phyloP scores from a whole-genome alignment of 2,888 invertebrate genomes.

The Abrostola tripartita region DNA sequence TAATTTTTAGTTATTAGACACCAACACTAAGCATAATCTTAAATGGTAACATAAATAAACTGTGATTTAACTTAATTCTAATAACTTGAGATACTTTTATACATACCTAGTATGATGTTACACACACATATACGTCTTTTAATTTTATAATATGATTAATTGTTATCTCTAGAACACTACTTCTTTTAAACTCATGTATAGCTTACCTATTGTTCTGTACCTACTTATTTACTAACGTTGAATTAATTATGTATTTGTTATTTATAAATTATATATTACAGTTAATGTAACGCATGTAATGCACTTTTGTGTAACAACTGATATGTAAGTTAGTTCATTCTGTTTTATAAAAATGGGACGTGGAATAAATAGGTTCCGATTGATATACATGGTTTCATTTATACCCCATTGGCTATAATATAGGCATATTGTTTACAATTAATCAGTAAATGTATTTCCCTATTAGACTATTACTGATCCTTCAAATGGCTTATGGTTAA shows the following conservation, averaged over 20 bases:
- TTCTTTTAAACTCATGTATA: constrained; percentile 61
- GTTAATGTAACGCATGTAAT: constrained; percentile 77
- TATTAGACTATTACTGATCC: no score
- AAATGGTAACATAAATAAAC: constrained; percentile 25
- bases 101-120: constrained; percentile 31
- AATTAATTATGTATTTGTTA: constrained; percentile 67
- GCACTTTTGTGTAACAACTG: constrained; percentile 78
- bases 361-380: constrained; percentile 77
- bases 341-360: constrained; percentile 78
- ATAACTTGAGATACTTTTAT: constrained; percentile 15
- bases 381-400: constrained; percentile 45
- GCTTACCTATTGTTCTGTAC: constrained; percentile 68
- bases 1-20: constrained; percentile 13
- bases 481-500: no score
- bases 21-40: constrained; percentile 24
- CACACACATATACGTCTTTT: constrained; percentile 48
- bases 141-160: constrained; percentile 51
- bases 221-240: constrained; percentile 75
- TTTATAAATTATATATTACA: constrained; percentile 65
- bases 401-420: neutral
- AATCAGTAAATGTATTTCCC: no score
- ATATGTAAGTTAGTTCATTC: constrained; percentile 75
- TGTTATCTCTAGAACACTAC: constrained; percentile 70
- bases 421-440: no score
- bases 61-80: constrained; percentile 43